Base-by-base conservation (phyloP, 2,888 invertebrate species). In the Scaptodrosophila latifasciaeformis region DNA sequence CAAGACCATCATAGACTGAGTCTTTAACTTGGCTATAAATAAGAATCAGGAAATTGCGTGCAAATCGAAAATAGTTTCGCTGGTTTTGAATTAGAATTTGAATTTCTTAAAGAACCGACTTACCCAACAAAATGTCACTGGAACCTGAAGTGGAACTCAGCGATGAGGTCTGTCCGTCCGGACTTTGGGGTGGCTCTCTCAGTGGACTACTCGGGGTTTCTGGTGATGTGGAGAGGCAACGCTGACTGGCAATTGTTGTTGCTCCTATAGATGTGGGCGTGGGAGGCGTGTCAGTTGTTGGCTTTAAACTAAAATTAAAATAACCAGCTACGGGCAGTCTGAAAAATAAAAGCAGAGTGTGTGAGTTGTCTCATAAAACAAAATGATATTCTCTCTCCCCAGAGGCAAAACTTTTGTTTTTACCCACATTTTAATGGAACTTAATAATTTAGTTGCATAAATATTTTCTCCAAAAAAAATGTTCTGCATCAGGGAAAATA, bases 81-180 rank as follows among this genome's bases (percentile, higher is more conserved):
- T 13, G n/a, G n/a, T n/a, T n/a, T n/a, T n/a, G n/a, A n/a, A n/a
- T n/a, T n/a, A n/a, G n/a, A n/a, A n/a, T n/a, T n/a, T n/a, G n/a
- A n/a, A n/a, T n/a, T n/a, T n/a, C n/a, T n/a, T n/a, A n/a, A n/a
- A n/a, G n/a, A n/a, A n/a, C n/a, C n/a, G n/a, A 65, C 82, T 82
- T 63, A 86, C 86, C 86, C 67, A 85, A 78, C 63, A 82, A 68
- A 29, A 83, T 82, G 69, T 86, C 86, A 74, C 84, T 85, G 50
- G 83, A 85, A 58, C 71, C 82, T 49, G 84, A 75, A 53, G 71
- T 75, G 51, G 86, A 86, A 63, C 86, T 85, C 53, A 86, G 67
- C 59, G 86, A 86, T 45, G 75, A 75, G 61, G 83, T 80, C 51
- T 86, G 85, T 45, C 85, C 85, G 65, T 86, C 86, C 49, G 86